These are phyloP conservation scores for Plestiodon gilberti DNA, from an alignment of 2,113 vertebrate genomes.

Conservation along the genomic window DNA sequence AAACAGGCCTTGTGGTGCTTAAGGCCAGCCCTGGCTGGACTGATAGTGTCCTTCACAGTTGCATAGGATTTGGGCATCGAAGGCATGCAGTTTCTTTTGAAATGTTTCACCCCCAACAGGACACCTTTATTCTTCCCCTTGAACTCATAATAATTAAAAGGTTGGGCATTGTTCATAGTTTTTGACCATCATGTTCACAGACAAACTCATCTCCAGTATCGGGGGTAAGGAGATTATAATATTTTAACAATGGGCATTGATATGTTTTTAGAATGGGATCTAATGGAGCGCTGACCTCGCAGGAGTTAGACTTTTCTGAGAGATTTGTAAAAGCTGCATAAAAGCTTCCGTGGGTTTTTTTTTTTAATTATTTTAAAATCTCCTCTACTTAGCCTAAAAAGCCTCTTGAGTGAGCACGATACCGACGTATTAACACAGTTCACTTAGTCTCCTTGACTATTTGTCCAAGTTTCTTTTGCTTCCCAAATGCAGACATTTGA, in stretches of 20 bases:
- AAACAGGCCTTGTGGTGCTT: too few relatives aligned
- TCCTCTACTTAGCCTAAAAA: conserved; percentile 26
- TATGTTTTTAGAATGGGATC: conserved; percentile 28
- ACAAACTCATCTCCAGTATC: conserved; percentile 5
- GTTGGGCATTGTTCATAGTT: background rate
- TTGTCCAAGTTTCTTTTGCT: conserved; percentile 44
- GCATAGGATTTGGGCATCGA: background rate
- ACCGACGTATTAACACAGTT: conserved; percentile 36
- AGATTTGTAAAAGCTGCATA: conserved; percentile 46
- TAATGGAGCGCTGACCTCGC: conserved; percentile 55
- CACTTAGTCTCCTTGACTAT: conserved; percentile 22
- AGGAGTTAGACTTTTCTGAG: conserved; percentile 35
- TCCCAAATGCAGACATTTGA: conserved; percentile 59
- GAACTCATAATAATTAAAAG: conserved; percentile 11
- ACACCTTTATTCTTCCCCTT: conserved; percentile 16
- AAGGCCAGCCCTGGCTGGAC: too few relatives aligned
- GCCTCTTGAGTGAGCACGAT: conserved; percentile 36
- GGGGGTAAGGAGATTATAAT: conserved; percentile 32
- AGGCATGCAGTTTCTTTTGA: background rate
- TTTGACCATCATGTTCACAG: conserved; percentile 39
- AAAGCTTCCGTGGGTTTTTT: conserved; percentile 24
- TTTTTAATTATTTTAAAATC: conserved; percentile 6
- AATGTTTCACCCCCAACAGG: background rate
- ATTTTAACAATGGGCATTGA: conserved; percentile 43
- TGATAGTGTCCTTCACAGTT: background rate